These are phyloP conservation scores for Siniperca chuatsi DNA, from an alignment of 2,113 vertebrate species.

Conservation along the genomic window DNA sequence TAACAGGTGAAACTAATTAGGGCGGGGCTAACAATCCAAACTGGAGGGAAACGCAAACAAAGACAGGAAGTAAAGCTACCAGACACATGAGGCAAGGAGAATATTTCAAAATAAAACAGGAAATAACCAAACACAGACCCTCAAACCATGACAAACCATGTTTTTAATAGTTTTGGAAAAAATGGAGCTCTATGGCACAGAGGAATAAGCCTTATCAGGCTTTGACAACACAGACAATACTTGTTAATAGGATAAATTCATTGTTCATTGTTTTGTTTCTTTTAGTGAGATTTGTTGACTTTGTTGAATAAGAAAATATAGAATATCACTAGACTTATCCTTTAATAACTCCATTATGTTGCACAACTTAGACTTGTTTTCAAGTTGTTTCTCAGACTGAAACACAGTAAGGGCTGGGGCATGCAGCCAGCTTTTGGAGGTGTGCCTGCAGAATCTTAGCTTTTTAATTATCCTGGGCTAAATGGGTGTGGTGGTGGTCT, in stretches of 20 bases:
- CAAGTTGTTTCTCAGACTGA: neutral
- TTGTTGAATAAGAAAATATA: neutral
- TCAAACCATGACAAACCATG: too few relatives aligned
- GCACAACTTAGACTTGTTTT: neutral
- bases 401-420: conserved; percentile 2
- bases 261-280: neutral
- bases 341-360: neutral
- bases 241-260: neutral
- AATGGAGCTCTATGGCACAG: neutral
- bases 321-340: neutral
- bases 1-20: too few relatives aligned
- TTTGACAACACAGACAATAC: neutral
- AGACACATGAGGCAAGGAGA: too few relatives aligned
- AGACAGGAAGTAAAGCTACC: too few relatives aligned
- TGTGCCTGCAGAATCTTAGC: neutral
- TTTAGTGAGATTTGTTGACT: neutral
- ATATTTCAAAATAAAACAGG: too few relatives aligned
- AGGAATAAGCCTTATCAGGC: neutral
- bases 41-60: too few relatives aligned
- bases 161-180: neutral
- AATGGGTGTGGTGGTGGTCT: conserved; percentile 3
- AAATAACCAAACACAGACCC: too few relatives aligned
- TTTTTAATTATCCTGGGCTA: neutral
- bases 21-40: too few relatives aligned
- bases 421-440: neutral